Evolutionary conservation across 2,113 vertebrate genomes (phyloP), one percentile per base, ranked within the genome.

Genomic region (Axis porcinus): DNA sequence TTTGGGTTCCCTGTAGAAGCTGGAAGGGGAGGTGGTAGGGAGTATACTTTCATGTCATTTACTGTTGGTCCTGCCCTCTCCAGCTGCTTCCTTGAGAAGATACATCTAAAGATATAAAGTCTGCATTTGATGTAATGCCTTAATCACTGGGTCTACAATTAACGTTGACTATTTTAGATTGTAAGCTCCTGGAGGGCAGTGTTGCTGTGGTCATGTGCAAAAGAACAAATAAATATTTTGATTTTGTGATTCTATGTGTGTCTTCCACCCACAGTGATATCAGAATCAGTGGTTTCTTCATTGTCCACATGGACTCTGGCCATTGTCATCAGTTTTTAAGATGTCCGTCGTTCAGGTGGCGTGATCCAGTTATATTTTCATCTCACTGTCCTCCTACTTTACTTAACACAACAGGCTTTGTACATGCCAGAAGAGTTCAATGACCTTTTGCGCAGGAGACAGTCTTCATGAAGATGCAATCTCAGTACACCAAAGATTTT

Each of bases 201-300:
- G 88, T 85, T 97, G 95, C 93, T 97, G 30, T 94, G 89, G 92
- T 98, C 96, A 81, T 97, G 96, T 98, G 89, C 87, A 92, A 97
- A 97, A 91, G 94, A 98, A 98, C 96, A 98, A 98, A 98, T 98
- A 98, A 98, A 98, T 97, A 95, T 88, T 97, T 97, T 98, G 97
- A 98, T 97, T 98, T 97, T 98, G 97, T 97, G 97, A 97, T 95
- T 97, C 84, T 87, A 27, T 64, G 33, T 57, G 50, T 83, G 58
- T 92, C 62, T 97, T 96, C 89, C 76, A 74, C 23, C 57, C 40
- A 96, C 30, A 83, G 36, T 85, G 70, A 6, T 47, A 27, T 16
- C 55, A 85, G 86, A 96, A 6, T 70, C 89, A 70, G 83, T 62
- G 19, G 16, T 95, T 15, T 89, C 54, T 81, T 74, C 30, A 14